Conservation (phyloP, 2,797 vertebrate genomes). For the Chrysocyon brachyurus region DNA sequence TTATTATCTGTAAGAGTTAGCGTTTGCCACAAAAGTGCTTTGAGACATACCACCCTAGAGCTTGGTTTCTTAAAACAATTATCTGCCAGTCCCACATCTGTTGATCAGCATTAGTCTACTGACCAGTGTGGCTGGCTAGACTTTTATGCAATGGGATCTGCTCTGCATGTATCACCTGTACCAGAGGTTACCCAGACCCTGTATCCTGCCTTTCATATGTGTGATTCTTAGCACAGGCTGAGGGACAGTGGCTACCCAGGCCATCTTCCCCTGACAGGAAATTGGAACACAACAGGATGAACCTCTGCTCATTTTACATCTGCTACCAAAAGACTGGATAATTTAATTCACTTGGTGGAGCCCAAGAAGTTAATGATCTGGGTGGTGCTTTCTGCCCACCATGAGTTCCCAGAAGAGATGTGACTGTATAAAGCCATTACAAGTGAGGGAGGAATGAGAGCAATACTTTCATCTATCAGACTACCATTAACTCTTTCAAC, state of each 20-base stretch:
- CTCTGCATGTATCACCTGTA: too few relatives aligned
- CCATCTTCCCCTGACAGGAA: neutral
- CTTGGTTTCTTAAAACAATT: neutral
- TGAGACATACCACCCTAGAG: neutral
- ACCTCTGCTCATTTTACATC: neutral
- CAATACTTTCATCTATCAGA: neutral
- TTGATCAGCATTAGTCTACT: neutral
- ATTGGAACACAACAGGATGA: neutral
- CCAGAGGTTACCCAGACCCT: fast-evolving
- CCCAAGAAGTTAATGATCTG: neutral
- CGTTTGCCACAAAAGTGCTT: neutral
- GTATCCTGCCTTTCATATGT: neutral
- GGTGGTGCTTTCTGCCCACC: neutral
- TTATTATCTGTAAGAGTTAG: neutral
- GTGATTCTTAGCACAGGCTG: neutral
- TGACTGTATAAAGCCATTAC: neutral
- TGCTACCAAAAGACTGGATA: neutral
- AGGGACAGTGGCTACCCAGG: neutral
- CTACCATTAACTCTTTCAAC: neutral
- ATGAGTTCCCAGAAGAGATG: neutral
- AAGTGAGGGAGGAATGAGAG: neutral
- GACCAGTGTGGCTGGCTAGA: neutral
- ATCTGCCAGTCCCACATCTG: neutral
- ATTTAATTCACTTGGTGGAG: neutral
- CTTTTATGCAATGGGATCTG: too few relatives aligned